These are phyloP conservation scores for Tetramorium parvispinum DNA, from an alignment of 1,140 invertebrate species.

Conservation along the genomic window DNA sequence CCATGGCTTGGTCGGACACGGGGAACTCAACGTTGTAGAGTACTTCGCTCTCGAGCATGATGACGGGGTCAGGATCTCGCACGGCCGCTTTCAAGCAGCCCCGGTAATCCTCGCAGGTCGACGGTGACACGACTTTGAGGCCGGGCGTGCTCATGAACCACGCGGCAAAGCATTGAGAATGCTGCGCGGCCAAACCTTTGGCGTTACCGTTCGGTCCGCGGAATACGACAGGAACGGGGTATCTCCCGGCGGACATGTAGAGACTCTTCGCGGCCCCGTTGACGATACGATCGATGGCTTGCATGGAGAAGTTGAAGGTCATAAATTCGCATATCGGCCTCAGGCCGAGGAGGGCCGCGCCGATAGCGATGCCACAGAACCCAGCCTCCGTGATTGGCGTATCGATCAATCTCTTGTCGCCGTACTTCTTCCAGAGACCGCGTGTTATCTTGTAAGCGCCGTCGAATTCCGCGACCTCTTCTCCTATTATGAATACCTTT, in stretches of 20 bases:
- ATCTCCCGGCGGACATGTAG: conserved; percentile 91
- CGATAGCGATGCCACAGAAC: conserved; percentile 97
- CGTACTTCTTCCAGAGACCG: conserved; percentile 98
- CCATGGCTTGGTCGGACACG: conserved; percentile 87
- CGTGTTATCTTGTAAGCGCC: conserved; percentile 97
- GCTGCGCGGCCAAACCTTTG: conserved; percentile 90
- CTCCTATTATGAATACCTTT: conserved; percentile 96
- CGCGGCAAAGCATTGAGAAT: conserved; percentile 91
- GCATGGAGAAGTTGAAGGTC: conserved; percentile 94
- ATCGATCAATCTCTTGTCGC: conserved; percentile 97
- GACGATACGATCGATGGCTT: conserved; percentile 92
- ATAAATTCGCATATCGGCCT: conserved; percentile 92
- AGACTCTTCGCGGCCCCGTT: conserved; percentile 90
- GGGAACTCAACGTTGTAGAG: conserved; percentile 86
- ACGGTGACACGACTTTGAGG: conserved; percentile 91
- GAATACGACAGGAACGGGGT: conserved; percentile 91
- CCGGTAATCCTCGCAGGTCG: conserved; percentile 89
- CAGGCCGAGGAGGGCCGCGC: conserved; percentile 94
- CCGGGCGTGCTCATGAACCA: conserved; percentile 91
- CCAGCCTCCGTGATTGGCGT: conserved; percentile 99
- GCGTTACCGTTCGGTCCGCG: conserved; percentile 91
- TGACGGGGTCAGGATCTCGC: conserved; percentile 89
- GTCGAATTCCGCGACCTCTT: conserved; percentile 98
- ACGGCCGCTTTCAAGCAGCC: conserved; percentile 90
- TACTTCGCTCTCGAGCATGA: conserved; percentile 91